Base-by-base conservation (phyloP, 1,140 invertebrate species). In the Drosophila sproati region DNA sequence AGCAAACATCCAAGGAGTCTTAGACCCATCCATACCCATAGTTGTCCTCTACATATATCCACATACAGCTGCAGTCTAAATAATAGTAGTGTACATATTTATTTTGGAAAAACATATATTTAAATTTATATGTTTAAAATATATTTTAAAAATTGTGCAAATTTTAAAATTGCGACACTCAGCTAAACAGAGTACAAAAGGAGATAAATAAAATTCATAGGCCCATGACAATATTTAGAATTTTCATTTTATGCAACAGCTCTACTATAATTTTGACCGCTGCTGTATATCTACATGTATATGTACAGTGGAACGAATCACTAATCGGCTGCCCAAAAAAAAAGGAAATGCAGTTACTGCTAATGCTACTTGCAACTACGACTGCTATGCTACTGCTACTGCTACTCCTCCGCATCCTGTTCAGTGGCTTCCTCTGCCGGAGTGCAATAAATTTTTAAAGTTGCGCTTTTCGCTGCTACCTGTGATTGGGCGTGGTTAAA, bases 361-460 rank as follows among this genome's bases (percentile, higher is more conserved):
- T 20, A 1, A 0, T 20, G 20, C 20, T 20, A 20, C 20, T 20
- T 20, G 20, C 20, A 20, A 54, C 48, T 39, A n/a, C 3, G n/a
- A 5, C 43, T 3, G 39, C 41, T 60, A 8, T 31, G 37, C 37
- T 45, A 5, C 43, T 3, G 39, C 20, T 43, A 39, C 43, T 29
- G 28, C 32, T 55, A 39, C 37, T 54, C 45, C 43, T 48, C 29
- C 60, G 43, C 43, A 45, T 35, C 35, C 62, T 66, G 39, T 52
- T 63, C 77, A 45, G 60, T 70, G 20, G 20, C 20, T 20, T 67
- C 56, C 77, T 52, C 41, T 71, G 61, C 63, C 70, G 45, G 79
- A 89, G 78, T 90, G 86, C 85, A 89, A 89, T 89, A 89, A 89
- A 89, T 89, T 81, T 67, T 78, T 78, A 85, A 88, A 89, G 85